phyloP scores from a whole-genome alignment of 2,888 invertebrate species.

The Quadroppia sp. region DNA sequence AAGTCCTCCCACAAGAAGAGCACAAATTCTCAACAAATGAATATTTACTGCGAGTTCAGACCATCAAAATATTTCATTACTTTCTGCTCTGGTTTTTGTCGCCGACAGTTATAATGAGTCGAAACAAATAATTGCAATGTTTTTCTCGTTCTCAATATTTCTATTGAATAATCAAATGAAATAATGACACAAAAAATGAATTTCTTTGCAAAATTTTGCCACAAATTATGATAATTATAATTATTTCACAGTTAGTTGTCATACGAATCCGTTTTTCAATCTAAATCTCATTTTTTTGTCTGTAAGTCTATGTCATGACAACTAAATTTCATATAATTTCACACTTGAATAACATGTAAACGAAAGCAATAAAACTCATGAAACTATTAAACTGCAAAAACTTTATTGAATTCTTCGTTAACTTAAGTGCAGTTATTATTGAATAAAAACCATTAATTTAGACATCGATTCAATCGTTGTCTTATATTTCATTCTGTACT shows the following conservation, averaged over 20 bases:
- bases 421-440: not conserved
- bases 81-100: not conserved
- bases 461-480: not conserved
- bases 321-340: not conserved
- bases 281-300: not conserved
- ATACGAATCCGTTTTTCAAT: not conserved
- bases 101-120: not conserved
- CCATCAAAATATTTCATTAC: too few relatives aligned
- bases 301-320: not conserved
- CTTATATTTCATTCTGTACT: not conserved
- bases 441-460: not conserved
- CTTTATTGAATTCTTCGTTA: too few relatives aligned
- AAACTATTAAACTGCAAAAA: not conserved
- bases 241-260: constrained; percentile 22
- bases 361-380: not conserved
- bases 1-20: constrained; percentile 16
- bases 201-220: too few relatives aligned
- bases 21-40: not conserved
- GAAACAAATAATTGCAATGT: too few relatives aligned
- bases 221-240: not conserved
- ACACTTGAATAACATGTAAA: not conserved
- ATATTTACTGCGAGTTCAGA: constrained; percentile 21
- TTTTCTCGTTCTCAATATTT: too few relatives aligned
- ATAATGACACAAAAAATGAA: too few relatives aligned
- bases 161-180: too few relatives aligned